These are phyloP conservation scores for Oreochromis mossambicus DNA, from an alignment of 2,797 vertebrate genomes.

Conservation along the genomic window DNA sequence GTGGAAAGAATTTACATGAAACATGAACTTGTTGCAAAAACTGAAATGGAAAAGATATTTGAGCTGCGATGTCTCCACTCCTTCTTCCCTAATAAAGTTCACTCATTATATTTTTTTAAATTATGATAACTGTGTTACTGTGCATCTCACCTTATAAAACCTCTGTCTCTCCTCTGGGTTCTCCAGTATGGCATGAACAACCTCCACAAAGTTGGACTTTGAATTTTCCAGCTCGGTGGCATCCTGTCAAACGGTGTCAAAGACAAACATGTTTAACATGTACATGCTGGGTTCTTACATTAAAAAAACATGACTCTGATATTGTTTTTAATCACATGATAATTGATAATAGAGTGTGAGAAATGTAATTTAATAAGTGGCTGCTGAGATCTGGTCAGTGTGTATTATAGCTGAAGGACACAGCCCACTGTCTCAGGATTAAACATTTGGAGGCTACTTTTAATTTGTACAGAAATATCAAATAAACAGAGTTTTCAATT, in stretches of 20 bases:
- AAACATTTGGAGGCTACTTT: background rate
- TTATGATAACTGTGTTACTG: background rate
- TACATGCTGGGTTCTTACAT: background rate
- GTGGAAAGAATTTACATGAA: background rate
- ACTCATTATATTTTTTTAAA: background rate
- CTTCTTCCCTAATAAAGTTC: background rate
- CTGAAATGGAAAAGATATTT: background rate
- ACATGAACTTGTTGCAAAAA: background rate
- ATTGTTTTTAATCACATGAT: background rate
- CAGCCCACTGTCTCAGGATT: background rate
- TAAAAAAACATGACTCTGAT: background rate
- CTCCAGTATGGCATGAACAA: conserved; percentile 13
- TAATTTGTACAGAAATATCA: background rate
- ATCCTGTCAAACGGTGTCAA: background rate
- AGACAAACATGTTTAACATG: background rate
- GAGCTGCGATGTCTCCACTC: background rate
- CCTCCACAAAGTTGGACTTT: conserved; percentile 22
- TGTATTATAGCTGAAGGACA: background rate
- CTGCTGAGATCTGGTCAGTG: background rate
- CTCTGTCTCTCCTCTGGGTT: background rate
- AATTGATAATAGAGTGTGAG: background rate
- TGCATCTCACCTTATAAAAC: conserved; percentile 23
- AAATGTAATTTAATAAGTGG: background rate
- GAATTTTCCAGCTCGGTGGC: conserved; percentile 23
- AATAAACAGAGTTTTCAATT: background rate